Conservation (phyloP, 2,888 invertebrate genomes). For the Nomada hirtipes region DNA sequence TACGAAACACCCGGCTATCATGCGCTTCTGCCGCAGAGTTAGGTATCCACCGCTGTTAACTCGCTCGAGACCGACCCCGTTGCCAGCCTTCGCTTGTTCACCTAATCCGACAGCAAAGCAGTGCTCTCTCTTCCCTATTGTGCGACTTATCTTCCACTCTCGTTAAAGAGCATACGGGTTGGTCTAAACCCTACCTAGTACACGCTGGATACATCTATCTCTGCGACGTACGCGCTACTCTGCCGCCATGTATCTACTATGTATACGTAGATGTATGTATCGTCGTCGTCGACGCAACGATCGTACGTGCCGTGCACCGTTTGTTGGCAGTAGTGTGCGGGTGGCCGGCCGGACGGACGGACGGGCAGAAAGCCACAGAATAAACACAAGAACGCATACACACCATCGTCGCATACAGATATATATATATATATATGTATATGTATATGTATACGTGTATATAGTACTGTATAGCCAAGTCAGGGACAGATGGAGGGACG, state of each 20-base stretch:
- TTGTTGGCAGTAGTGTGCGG: conserved; percentile 67
- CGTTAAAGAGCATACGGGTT: conserved; percentile 71
- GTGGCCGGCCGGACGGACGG: conserved; percentile 62
- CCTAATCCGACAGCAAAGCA: conserved; percentile 56
- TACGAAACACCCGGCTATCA: conserved; percentile 81
- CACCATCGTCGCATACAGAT: conserved; percentile 1
- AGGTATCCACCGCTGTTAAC: conserved; percentile 50
- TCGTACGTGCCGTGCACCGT: conserved; percentile 63
- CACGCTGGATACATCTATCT: conserved; percentile 63
- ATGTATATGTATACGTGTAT: background rate
- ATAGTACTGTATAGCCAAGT: background rate
- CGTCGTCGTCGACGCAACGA: conserved; percentile 57
- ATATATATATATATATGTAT: background rate
- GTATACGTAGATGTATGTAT: conserved; percentile 16
- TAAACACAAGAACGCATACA: conserved; percentile 37
- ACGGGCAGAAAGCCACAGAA: conserved; percentile 53
- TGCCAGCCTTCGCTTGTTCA: conserved; percentile 55
- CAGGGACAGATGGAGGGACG: conserved; percentile 52
- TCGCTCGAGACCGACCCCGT: conserved; percentile 38
- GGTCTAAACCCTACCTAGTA: conserved; percentile 52
- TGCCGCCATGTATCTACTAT: conserved; percentile 11
- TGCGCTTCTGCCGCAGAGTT: conserved; percentile 81
- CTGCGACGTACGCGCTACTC: conserved; percentile 45
- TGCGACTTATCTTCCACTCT: conserved; percentile 62
- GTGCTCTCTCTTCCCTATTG: conserved; percentile 46